Evolutionary conservation across 2,797 vertebrate species (phyloP).

Genomic region (Coreius guichenoti): DNA sequence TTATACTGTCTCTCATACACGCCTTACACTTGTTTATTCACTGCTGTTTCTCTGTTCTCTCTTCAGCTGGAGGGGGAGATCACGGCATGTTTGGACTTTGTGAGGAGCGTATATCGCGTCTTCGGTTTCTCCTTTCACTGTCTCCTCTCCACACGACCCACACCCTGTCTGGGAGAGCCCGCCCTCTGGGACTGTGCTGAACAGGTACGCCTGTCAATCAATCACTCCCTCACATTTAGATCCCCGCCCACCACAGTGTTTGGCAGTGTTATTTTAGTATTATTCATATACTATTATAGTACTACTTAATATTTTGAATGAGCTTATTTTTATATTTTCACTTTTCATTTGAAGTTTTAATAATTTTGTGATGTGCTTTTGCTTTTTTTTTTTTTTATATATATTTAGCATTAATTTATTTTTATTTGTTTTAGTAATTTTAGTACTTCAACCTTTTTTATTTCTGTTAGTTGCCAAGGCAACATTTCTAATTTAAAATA

Average conservation of each 20-base stretch:
- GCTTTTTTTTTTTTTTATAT: not conserved
- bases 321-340: not conserved
- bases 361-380: not conserved
- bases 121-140: constrained; percentile 92
- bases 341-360: not conserved
- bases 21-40: not conserved
- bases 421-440: not conserved
- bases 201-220: constrained; percentile 75
- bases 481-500: not conserved
- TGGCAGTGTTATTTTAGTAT: not conserved
- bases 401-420: not conserved
- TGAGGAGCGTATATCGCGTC: constrained; percentile 83
- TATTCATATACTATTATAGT: not conserved
- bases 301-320: not conserved
- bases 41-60: constrained; percentile 35
- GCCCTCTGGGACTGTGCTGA: constrained; percentile 89
- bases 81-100: constrained; percentile 86
- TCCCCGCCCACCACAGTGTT: not conserved
- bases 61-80: constrained; percentile 89
- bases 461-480: not conserved
- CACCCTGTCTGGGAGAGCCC: constrained; percentile 85
- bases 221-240: not conserved
- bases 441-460: not conserved
- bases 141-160: constrained; percentile 87
- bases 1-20: constrained; percentile 1